phyloP scores from a whole-genome alignment of 1,140 invertebrate genomes.

The Apis florea region DNA sequence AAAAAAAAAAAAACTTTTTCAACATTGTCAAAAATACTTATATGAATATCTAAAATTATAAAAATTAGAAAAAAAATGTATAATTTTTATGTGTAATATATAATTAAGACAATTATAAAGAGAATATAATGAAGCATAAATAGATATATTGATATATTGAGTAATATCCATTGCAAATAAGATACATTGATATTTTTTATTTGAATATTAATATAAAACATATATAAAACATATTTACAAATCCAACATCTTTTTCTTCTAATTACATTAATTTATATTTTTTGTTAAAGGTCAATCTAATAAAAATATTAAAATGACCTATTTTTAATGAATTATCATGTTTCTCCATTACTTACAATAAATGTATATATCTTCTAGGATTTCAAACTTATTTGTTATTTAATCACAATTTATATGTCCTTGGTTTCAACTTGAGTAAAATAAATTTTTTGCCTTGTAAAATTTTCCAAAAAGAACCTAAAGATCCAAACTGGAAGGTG shows the following conservation, averaged over 20 bases:
- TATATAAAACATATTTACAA: not conserved
- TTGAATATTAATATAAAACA: not conserved
- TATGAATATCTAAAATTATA: not conserved
- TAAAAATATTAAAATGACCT: not conserved
- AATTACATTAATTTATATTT: not conserved
- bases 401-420: not conserved
- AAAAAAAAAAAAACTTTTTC: not conserved
- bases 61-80: not conserved
- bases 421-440: not conserved
- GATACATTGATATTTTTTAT: not conserved
- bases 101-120: not conserved
- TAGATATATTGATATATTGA: not conserved
- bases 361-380: not conserved
- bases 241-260: not conserved
- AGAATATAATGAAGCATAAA: not conserved
- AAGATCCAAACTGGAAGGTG: not conserved
- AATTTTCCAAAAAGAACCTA: conserved; percentile 1
- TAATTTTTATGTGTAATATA: not conserved
- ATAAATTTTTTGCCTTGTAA: not conserved
- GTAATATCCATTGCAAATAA: not conserved
- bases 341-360: not conserved
- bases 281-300: too few species aligned
- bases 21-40: not conserved
- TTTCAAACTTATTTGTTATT: conserved; percentile 10
- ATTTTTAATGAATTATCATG: not conserved